Evolutionary conservation across 2,797 vertebrate genomes (phyloP).

Genomic region (Gymnopithys bicolor): DNA sequence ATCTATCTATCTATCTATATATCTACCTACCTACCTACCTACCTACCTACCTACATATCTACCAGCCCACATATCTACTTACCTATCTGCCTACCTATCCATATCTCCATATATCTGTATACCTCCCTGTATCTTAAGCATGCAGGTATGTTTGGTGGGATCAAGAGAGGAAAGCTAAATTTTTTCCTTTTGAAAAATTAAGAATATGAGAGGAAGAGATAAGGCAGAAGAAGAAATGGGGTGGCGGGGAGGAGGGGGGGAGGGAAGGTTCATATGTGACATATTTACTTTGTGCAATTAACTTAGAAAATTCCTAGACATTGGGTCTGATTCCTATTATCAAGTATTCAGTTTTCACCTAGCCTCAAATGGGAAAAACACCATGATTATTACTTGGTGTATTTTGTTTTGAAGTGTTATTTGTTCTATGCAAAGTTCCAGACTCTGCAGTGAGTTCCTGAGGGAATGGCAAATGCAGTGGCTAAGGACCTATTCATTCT

Average conservation of each 20-base stretch:
- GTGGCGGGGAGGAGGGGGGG: too few relatives aligned
- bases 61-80: too few relatives aligned
- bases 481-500: neutral
- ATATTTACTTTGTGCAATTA: neutral
- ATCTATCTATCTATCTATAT: neutral
- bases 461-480: fast-evolving
- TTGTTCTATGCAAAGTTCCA: neutral
- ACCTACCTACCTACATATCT: too few relatives aligned
- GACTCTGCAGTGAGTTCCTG: neutral
- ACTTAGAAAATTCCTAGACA: neutral
- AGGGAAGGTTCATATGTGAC: too few relatives aligned
- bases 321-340: neutral
- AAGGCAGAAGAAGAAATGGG: neutral
- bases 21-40: too few relatives aligned
- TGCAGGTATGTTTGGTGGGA: fast-evolving
- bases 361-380: neutral
- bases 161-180: neutral
- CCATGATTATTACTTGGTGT: fast-evolving
- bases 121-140: neutral
- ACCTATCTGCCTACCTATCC: too few relatives aligned
- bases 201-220: neutral
- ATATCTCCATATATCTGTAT: too few relatives aligned
- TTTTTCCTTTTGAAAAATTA: neutral
- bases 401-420: neutral
- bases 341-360: neutral